A percentile compares a stretch with the other conserved stretches of the same genome.
Evolutionary conservation across 2,888 invertebrate species (phyloP).

Genomic region (Andrena camellia): DNA sequence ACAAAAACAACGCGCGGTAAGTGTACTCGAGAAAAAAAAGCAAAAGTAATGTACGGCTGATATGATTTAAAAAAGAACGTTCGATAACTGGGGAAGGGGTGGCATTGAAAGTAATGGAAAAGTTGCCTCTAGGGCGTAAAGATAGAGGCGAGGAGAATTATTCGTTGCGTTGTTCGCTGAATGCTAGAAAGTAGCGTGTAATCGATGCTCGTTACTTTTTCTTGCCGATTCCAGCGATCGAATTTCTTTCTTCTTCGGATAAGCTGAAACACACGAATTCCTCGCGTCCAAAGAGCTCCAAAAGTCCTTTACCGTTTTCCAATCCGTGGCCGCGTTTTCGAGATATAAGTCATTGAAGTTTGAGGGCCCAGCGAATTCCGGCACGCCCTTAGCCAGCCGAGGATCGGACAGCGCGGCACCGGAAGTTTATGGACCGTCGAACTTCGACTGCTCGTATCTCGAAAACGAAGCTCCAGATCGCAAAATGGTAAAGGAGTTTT

Average conservation of each 20-base stretch:
- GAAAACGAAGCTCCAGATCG: not conserved
- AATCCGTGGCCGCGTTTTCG: not conserved
- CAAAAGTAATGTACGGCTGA: constrained; percentile 10
- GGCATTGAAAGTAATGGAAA: constrained; percentile 14
- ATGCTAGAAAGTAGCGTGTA: too few relatives aligned
- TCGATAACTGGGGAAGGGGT: constrained; percentile 7
- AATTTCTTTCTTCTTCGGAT: too few relatives aligned
- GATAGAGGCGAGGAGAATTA: not conserved
- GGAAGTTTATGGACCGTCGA: not conserved
- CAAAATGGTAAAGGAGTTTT: not conserved
- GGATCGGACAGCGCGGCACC: not conserved
- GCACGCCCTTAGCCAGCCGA: not conserved
- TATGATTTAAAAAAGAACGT: not conserved
- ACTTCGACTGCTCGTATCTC: not conserved
- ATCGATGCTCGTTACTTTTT: too few relatives aligned
- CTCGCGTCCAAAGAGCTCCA: not conserved
- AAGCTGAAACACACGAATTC: not conserved
- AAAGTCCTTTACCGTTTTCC: not conserved
- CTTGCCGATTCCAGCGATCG: too few relatives aligned
- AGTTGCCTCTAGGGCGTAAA: not conserved
- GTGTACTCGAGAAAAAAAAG: not conserved
- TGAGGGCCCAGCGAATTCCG: not conserved
- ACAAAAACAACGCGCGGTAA: not conserved
- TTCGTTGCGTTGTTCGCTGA: not conserved
- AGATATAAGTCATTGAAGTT: not conserved